Conservation (phyloP, 2,113 vertebrate species). For the Sylvilagus bachmani region DNA sequence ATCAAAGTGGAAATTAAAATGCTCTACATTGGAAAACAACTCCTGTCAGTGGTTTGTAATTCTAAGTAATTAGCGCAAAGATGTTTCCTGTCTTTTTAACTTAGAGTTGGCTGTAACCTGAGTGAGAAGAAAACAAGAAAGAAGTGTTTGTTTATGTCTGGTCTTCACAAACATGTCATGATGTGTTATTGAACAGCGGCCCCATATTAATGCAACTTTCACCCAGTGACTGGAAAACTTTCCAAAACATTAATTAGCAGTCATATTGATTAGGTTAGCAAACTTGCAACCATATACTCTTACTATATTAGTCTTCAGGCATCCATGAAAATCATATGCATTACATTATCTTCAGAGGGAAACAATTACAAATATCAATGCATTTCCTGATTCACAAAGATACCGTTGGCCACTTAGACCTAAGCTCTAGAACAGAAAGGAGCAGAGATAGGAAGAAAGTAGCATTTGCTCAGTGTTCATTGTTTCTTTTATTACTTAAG, state of each 20-base stretch:
- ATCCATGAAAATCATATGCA: background rate
- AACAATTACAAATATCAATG: background rate
- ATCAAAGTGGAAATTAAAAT: constrained; percentile 2
- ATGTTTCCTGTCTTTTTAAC: background rate
- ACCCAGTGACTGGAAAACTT: constrained; percentile 21
- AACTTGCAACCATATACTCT: constrained; percentile 14
- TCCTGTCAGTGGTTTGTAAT: background rate
- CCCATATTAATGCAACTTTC: background rate
- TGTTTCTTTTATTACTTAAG: background rate
- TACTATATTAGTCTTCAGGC: background rate
- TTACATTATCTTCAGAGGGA: background rate
- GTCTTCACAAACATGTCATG: constrained; percentile 19
- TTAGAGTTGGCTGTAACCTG: background rate
- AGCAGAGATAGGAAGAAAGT: background rate
- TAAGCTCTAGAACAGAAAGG: background rate
- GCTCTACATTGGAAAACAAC: background rate
- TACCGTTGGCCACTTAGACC: background rate
- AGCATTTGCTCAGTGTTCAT: background rate
- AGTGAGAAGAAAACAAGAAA: background rate
- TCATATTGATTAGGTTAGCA: background rate
- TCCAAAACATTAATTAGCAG: constrained; percentile 63
- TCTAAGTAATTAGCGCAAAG: background rate
- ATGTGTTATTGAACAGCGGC: background rate
- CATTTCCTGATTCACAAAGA: background rate
- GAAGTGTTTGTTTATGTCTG: background rate